Conservation (phyloP, 2,113 vertebrate genomes). For the Dasypus novemcinctus region DNA sequence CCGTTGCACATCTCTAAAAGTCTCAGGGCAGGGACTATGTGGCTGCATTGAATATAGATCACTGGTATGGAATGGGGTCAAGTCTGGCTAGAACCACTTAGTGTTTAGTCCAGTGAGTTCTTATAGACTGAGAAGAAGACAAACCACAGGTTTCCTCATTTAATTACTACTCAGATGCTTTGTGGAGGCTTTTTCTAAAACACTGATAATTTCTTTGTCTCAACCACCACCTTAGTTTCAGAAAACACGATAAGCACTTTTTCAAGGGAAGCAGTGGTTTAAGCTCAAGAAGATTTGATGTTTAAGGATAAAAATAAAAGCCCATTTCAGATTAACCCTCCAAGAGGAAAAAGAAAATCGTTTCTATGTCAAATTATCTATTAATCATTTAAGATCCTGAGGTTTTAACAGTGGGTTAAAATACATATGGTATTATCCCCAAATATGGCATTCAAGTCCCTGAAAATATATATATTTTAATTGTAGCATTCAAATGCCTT, state of each 20-base stretch:
- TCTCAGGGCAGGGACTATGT: not conserved
- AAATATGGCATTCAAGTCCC: not conserved
- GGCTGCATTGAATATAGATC: not conserved
- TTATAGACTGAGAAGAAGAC: not conserved
- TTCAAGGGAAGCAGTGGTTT: not conserved
- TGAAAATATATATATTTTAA: conserved; percentile 21
- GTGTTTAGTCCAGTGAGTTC: not conserved
- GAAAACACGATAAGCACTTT: conserved; percentile 37
- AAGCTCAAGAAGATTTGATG: conserved; percentile 16
- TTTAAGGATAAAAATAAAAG: not conserved
- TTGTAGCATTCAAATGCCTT: conserved; percentile 11
- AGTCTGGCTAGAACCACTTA: not conserved
- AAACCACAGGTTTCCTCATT: not conserved
- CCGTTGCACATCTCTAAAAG: not conserved
- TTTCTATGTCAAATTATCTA: conserved; percentile 37
- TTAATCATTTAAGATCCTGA: conserved; percentile 4
- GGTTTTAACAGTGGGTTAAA: not conserved
- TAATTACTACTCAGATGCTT: not conserved
- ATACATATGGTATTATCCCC: not conserved
- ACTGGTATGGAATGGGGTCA: not conserved
- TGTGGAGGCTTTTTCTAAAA: conserved; percentile 11
- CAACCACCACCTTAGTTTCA: not conserved
- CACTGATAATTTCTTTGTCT: conserved; percentile 12
- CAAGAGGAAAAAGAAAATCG: conserved; percentile 23
- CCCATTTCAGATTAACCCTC: conserved; percentile 19